Evolutionary conservation across 2,797 vertebrate species (phyloP).

Genomic region (Kryptopterus vitreolus): DNA sequence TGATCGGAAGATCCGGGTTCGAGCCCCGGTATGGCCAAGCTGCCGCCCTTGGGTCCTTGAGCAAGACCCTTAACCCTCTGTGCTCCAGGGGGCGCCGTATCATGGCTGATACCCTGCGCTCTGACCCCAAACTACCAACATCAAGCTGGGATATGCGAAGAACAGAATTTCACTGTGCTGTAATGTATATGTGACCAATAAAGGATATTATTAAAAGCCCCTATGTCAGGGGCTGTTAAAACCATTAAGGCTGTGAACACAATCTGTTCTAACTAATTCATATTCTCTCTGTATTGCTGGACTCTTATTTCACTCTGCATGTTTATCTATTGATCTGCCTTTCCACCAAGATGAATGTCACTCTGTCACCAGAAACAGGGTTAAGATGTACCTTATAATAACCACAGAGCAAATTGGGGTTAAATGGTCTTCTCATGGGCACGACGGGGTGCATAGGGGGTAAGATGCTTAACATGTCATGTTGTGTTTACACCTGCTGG

Average conservation of each 20-base stretch:
- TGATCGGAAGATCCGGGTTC: too few relatives aligned
- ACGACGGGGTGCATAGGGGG: not conserved
- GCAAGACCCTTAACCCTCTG: too few relatives aligned
- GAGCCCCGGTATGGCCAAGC: too few relatives aligned
- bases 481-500: constrained; percentile 7
- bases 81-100: too few relatives aligned
- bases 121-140: too few relatives aligned
- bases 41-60: too few relatives aligned
- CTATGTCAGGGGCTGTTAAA: constrained; percentile 1
- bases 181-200: too few relatives aligned
- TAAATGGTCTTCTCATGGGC: constrained; percentile 22
- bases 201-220: not conserved
- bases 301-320: not conserved
- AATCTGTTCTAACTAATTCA: constrained; percentile 1
- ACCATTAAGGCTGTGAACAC: not conserved
- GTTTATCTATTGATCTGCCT: constrained; percentile 1
- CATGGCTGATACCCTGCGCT: too few relatives aligned
- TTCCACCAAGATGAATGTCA: not conserved
- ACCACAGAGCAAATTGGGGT: not conserved
- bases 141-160: too few relatives aligned
- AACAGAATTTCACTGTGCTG: too few relatives aligned
- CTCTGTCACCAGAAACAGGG: constrained; percentile 5
- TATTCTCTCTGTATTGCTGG: not conserved
- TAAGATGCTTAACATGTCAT: constrained; percentile 10
- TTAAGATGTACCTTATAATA: not conserved